These are phyloP conservation scores for Peromyscus melanophrys DNA, from an alignment of 2,797 vertebrate species.

Conservation along the genomic window DNA sequence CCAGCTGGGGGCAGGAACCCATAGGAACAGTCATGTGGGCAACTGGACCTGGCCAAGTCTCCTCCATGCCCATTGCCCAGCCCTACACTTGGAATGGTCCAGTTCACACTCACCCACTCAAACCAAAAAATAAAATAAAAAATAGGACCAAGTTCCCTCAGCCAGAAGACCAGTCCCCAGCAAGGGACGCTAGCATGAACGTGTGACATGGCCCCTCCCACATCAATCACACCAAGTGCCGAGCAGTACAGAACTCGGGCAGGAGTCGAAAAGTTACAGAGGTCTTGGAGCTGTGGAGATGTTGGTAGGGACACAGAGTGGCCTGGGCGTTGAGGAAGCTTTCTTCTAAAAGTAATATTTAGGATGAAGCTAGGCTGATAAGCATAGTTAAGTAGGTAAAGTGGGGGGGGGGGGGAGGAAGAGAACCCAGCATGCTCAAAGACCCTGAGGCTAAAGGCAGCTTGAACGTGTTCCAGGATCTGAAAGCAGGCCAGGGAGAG, in stretches of 20 bases:
- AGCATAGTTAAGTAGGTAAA: background rate
- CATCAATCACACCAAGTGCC: background rate
- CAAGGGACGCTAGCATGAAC: background rate
- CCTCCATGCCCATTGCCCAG: background rate
- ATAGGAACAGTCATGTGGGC: background rate
- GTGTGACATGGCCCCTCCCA: background rate
- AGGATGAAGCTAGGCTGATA: background rate
- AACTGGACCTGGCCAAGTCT: background rate
- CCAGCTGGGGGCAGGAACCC: background rate
- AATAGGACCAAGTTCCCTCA: background rate
- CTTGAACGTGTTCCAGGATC: background rate
- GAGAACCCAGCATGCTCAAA: conserved; percentile 1
- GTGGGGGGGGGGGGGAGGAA: background rate
- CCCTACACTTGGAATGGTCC: background rate
- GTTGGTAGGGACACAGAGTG: background rate
- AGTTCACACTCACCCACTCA: background rate
- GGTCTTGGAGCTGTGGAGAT: background rate
- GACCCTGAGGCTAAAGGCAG: conserved; percentile 44
- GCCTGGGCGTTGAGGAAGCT: background rate
- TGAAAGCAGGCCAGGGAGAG: conserved; percentile 17
- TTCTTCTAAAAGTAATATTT: background rate
- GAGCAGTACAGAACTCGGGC: background rate
- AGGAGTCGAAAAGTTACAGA: background rate
- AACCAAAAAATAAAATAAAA: background rate
- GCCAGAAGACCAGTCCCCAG: background rate